Evolutionary conservation across 2,113 vertebrate species (phyloP).

Genomic region (Bombycilla garrulus): DNA sequence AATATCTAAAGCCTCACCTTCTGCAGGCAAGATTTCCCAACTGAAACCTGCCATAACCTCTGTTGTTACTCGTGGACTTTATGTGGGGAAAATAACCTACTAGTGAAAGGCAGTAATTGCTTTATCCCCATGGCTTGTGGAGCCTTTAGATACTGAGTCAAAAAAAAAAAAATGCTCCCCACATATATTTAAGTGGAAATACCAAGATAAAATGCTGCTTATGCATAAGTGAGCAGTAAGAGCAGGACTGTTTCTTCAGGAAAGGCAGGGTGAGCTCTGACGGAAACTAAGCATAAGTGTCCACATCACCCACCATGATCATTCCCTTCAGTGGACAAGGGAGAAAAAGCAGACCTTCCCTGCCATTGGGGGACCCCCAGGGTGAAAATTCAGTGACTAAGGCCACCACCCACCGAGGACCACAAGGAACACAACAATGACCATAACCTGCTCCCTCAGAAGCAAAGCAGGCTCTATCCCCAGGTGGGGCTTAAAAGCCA

Average conservation of each 20-base stretch:
- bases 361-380: fast-evolving
- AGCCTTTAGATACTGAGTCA: fast-evolving
- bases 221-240: fast-evolving
- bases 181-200: fast-evolving
- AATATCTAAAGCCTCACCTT: fast-evolving
- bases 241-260: fast-evolving
- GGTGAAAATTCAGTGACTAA: fast-evolving
- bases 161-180: fast-evolving
- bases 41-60: fast-evolving
- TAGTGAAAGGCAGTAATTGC: fast-evolving
- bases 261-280: fast-evolving
- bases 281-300: fast-evolving
- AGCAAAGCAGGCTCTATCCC: fast-evolving
- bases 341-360: fast-evolving
- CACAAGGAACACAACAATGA: fast-evolving
- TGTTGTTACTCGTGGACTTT: fast-evolving
- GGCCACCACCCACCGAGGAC: not conserved
- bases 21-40: not conserved
- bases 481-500: not conserved
- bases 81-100: fast-evolving
- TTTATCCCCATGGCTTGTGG: fast-evolving
- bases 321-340: fast-evolving
- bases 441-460: fast-evolving
- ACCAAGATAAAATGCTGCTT: fast-evolving
- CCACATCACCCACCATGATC: fast-evolving